phyloP scores from a whole-genome alignment of 2,113 vertebrate genomes.

The Cheirogaleus medius region DNA sequence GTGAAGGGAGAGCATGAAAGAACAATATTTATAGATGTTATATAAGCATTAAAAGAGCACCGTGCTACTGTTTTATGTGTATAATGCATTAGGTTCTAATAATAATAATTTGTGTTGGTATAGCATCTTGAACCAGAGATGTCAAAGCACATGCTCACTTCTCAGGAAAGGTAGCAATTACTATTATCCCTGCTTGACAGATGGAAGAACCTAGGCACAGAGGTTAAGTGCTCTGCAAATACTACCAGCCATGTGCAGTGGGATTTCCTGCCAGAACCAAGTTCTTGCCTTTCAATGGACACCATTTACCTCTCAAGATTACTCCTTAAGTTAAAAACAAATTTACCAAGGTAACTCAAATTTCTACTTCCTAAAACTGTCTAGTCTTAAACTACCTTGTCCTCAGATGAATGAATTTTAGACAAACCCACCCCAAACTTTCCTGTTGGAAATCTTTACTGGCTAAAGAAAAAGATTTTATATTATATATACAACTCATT shows the following conservation, averaged over 20 bases:
- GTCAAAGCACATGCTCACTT: constrained; percentile 14
- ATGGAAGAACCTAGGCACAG: background rate
- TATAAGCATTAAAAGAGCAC: constrained; percentile 4
- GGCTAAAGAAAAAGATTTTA: background rate
- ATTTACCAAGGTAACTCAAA: background rate
- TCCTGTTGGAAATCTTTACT: constrained; percentile 15
- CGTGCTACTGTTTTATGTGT: constrained; percentile 31
- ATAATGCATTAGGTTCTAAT: constrained; percentile 34
- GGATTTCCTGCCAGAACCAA: background rate
- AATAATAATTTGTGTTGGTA: constrained; percentile 53
- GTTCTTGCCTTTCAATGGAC: background rate
- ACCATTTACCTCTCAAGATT: background rate
- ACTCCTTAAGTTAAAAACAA: constrained; percentile 33
- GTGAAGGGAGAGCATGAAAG: background rate
- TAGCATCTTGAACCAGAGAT: constrained; percentile 26
- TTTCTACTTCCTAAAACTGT: constrained; percentile 5
- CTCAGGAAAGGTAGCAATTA: constrained; percentile 5
- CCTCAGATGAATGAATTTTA: background rate
- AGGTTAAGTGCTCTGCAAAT: constrained; percentile 35
- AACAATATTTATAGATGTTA: background rate
- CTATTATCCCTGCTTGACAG: background rate
- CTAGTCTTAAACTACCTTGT: background rate
- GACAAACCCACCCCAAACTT: background rate
- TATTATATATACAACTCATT: background rate
- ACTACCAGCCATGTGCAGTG: background rate